Evolutionary conservation across 2,797 vertebrate species (phyloP), one percentile per base, ranked within the genome.

Genomic region (Pipistrellus pygmaeus): DNA sequence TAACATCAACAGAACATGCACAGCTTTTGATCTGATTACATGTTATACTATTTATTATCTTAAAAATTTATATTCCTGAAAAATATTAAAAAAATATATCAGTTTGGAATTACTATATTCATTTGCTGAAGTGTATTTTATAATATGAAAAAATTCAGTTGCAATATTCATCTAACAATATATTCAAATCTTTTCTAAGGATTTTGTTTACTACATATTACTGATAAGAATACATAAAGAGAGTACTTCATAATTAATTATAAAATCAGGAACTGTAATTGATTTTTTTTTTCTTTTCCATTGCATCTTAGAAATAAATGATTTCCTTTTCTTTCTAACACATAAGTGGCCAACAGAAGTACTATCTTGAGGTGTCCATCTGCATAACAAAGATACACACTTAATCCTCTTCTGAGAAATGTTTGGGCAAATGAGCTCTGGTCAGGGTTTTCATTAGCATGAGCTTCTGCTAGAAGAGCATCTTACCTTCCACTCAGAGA

Each of bases 401-500:
- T 77, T 89, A 92, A 85, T 48, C 20, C 27, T 91, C 32, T 68
- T 57, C 44, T 68, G 6, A 78, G 88, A 91, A 90, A 93, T 94
- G 88, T 95, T 82, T 96, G 35, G 60, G 93, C 44, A 94, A 91
- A 93, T 51, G 96, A 88, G 6, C 14, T 86, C 27, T 85, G 23
- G 2, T 73, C 9, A 96, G 76, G 51, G 1, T 71, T 97, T 97
- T 88, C 76, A 96, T 85, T 95, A 93, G 48, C 18, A 32, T 1
- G 78, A 7, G 72, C 81, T 60, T 92, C 4, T 88, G 35, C 71
- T 94, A 85, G 92, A 44, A 95, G 95, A 97, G 91, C 71, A 87
- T 94, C 99, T 99, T 98, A 99, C 99, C 99, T 98, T 98, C 99
- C 99, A 96, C 99, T 99, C 96, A 99, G 98, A 10, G 99, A 99